These are phyloP conservation scores for Macroglossus sobrinus DNA, from an alignment of 2,113 vertebrate genomes.

Conservation along the genomic window DNA sequence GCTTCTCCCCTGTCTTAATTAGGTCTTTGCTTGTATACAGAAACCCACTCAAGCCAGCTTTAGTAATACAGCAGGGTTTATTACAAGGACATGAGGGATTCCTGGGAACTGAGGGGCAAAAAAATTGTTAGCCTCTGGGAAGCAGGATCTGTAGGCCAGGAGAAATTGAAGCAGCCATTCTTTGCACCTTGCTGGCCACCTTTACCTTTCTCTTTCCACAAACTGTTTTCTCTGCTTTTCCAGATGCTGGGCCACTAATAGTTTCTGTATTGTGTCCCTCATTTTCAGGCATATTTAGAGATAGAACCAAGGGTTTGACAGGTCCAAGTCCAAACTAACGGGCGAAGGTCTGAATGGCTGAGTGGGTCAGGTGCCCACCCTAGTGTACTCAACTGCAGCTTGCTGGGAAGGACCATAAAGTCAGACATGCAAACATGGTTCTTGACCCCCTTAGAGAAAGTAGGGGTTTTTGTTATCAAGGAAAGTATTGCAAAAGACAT, in stretches of 20 bases:
- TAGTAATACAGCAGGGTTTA: slow-evolving; percentile 26
- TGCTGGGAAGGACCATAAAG: not conserved
- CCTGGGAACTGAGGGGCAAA: not conserved
- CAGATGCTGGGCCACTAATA: not conserved
- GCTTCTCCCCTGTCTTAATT: slow-evolving; percentile 45
- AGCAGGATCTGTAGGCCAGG: not conserved
- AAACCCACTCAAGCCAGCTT: slow-evolving; percentile 30
- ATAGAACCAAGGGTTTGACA: not conserved
- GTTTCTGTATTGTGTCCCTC: not conserved
- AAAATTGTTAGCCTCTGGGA: not conserved
- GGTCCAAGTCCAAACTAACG: not conserved
- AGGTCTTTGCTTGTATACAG: slow-evolving; percentile 40
- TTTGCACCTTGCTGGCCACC: not conserved
- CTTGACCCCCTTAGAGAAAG: not conserved
- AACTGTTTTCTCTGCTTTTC: not conserved
- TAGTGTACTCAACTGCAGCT: not conserved
- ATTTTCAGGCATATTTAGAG: not conserved
- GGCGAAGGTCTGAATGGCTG: slow-evolving; percentile 44
- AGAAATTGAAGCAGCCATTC: not conserved
- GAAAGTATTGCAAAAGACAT: not conserved
- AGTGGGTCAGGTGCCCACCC: not conserved
- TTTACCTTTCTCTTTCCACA: not conserved
- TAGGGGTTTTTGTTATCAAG: not conserved
- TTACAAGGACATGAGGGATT: not conserved
- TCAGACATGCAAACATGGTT: not conserved